phyloP scores from a whole-genome alignment of 2,113 vertebrate genomes.

The Shinisaurus crocodilurus region DNA sequence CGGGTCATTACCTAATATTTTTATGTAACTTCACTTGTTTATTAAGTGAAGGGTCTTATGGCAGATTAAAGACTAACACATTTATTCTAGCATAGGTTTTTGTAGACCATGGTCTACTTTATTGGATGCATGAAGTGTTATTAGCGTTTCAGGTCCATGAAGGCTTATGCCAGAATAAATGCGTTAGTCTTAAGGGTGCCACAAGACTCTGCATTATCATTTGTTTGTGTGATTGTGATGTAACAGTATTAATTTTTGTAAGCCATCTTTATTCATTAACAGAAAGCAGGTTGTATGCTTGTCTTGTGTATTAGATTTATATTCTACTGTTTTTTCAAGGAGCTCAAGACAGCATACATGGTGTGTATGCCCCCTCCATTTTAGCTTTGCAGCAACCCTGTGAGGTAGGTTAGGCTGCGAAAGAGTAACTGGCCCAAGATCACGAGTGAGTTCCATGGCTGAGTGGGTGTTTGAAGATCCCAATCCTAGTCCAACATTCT shows the following conservation, averaged over 20 bases:
- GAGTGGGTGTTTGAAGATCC: not conserved
- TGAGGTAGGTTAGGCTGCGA: not conserved
- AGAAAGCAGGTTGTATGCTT: not conserved
- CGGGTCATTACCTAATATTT: no score
- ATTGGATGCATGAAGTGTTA: no score
- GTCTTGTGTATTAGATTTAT: not conserved
- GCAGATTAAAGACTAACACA: no score
- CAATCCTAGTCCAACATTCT: not conserved
- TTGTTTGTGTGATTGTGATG: not conserved
- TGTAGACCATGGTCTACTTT: no score
- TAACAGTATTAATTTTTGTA: not conserved
- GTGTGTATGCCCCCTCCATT: not conserved
- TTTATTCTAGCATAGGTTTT: no score
- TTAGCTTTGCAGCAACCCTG: not conserved
- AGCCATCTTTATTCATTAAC: not conserved
- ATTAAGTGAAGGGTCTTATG: no score
- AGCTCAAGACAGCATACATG: not conserved
- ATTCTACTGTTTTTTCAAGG: not conserved
- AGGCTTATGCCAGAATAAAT: no score
- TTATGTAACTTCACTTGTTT: no score
- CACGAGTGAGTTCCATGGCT: not conserved
- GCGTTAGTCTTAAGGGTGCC: no score
- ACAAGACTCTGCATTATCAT: not conserved
- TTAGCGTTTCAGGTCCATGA: no score
- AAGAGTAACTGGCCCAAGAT: not conserved